A percentile compares a stretch with the other conserved stretches of the same genome.
Conservation (phyloP, 1,140 invertebrate species). For the Myzus persicae region DNA sequence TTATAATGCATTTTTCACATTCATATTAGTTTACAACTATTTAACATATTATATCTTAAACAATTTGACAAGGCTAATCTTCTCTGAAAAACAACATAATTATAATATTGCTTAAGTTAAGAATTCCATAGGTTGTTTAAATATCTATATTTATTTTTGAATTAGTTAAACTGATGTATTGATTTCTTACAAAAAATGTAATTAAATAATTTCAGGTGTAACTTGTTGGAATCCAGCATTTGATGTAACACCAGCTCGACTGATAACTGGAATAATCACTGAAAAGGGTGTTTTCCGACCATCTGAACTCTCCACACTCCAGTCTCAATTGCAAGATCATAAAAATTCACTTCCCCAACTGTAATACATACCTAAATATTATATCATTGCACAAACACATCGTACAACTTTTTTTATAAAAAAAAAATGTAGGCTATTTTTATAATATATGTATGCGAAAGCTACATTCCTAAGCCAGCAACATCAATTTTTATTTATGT, state of each 20-base stretch:
- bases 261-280: constrained; percentile 96
- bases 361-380: constrained; percentile 43
- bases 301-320: constrained; percentile 63
- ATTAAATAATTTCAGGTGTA: constrained; percentile 73
- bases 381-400: constrained; percentile 34
- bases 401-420: constrained; percentile 35
- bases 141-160: constrained; percentile 1
- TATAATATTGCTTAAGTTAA: not conserved
- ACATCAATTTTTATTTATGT: constrained; percentile 49
- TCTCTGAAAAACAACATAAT: not conserved
- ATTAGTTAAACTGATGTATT: not conserved
- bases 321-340: constrained; percentile 40
- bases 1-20: not conserved
- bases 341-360: constrained; percentile 52
- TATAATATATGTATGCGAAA: constrained; percentile 35
- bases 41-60: not conserved
- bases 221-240: constrained; percentile 98
- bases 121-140: not conserved
- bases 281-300: constrained; percentile 88
- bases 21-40: not conserved
- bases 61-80: not conserved
- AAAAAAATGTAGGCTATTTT: constrained; percentile 46
- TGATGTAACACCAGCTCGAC: constrained; percentile 93
- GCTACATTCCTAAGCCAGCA: constrained; percentile 37
- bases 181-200: constrained; percentile 38